Conservation (phyloP, 2,888 invertebrate species). For the Azorinus chamasolen region DNA sequence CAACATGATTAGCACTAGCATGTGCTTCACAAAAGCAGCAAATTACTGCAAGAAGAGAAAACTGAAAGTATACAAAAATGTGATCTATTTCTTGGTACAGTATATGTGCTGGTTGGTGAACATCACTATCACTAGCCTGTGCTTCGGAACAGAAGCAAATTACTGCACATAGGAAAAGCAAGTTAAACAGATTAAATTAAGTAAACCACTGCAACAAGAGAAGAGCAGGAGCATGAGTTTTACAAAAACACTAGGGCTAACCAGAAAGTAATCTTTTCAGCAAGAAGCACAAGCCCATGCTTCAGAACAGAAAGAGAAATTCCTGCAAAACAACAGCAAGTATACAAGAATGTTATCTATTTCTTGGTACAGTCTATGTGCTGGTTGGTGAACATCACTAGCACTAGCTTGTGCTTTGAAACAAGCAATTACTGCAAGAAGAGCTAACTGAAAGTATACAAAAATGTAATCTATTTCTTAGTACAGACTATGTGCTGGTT, state of each 20-base stretch:
- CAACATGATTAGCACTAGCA: neutral
- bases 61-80: neutral
- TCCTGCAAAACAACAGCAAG: neutral
- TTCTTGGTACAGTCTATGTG: constrained; percentile 14
- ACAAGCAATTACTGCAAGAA: neutral
- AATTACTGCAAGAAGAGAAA: neutral
- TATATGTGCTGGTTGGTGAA: constrained; percentile 5
- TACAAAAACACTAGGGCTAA: no score
- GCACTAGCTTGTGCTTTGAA: constrained; percentile 37
- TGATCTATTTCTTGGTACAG: constrained; percentile 10
- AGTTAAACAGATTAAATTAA: no score
- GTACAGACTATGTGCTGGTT: constrained; percentile 3
- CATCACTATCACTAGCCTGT: constrained; percentile 11
- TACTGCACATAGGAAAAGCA: neutral
- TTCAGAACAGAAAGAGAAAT: neutral
- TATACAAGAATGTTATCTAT: constrained; percentile 6
- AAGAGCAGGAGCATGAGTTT: no score
- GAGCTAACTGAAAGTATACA: neutral
- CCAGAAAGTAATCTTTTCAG: no score
- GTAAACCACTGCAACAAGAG: no score
- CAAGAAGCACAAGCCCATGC: no score
- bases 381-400: constrained; percentile 21
- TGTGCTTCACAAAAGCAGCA: constrained; percentile 20
- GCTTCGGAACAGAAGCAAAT: constrained; percentile 13
- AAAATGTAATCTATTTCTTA: constrained; percentile 13